Evolutionary conservation across 2,888 invertebrate species (phyloP).

Genomic region (Dexiosoma caninum): DNA sequence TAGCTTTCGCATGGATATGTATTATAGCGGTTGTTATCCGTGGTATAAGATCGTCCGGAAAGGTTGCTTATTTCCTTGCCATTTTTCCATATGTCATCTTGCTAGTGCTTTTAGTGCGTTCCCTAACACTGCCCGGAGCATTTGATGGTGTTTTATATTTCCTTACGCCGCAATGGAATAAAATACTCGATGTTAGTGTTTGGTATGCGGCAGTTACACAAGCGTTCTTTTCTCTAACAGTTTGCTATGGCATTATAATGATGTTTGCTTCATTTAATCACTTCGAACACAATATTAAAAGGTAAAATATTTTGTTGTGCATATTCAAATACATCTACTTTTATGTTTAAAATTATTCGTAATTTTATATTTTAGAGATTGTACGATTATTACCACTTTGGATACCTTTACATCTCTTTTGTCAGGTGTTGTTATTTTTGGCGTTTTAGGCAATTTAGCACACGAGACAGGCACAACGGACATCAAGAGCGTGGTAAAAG

Average conservation of each 20-base stretch:
- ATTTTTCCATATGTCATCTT: slow-evolving; percentile 83
- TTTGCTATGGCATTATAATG: slow-evolving; percentile 81
- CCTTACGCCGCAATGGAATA: slow-evolving; percentile 82
- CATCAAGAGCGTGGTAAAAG: slow-evolving; percentile 82
- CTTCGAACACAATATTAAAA: slow-evolving; percentile 81
- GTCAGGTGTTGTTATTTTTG: slow-evolving; percentile 89
- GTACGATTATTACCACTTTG: slow-evolving; percentile 87
- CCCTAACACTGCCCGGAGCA: slow-evolving; percentile 81
- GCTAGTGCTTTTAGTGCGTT: slow-evolving; percentile 80
- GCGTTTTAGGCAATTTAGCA: slow-evolving; percentile 89
- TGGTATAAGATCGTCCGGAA: slow-evolving; percentile 81
- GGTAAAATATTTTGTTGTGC: slow-evolving; percentile 70
- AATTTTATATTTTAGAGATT: slow-evolving; percentile 80
- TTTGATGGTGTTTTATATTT: slow-evolving; percentile 82
- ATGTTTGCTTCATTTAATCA: slow-evolving; percentile 82
- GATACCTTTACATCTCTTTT: slow-evolving; percentile 90
- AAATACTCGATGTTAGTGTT: slow-evolving; percentile 77
- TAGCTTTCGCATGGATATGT: slow-evolving; percentile 79
- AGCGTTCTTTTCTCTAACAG: slow-evolving; percentile 82
- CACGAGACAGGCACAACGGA: slow-evolving; percentile 81
- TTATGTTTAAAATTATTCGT: neutral
- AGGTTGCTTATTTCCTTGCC: slow-evolving; percentile 85
- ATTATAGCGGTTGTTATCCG: slow-evolving; percentile 79
- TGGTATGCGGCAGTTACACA: slow-evolving; percentile 83
- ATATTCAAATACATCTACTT: neutral